Evolutionary conservation across 2,113 vertebrate species (phyloP).

Genomic region (Panthera uncia): DNA sequence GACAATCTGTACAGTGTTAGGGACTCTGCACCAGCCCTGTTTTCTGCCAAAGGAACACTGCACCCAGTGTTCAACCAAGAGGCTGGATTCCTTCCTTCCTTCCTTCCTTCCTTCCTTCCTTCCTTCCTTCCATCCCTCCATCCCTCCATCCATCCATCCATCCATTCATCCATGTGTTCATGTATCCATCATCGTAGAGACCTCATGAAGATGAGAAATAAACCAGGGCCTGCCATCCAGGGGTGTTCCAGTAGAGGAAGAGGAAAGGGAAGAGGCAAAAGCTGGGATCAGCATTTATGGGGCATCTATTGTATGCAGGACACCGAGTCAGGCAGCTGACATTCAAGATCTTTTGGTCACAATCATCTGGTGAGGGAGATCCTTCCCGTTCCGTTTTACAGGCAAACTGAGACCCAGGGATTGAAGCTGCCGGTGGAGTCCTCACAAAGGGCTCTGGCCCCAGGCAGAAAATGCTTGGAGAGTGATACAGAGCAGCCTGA

Average conservation of each 20-base stretch:
- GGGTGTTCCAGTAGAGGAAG: neutral
- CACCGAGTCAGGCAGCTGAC: neutral
- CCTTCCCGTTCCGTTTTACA: neutral
- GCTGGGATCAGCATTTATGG: neutral
- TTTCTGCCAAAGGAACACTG: neutral
- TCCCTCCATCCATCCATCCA: neutral
- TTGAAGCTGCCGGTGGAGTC: neutral
- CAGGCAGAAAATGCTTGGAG: neutral
- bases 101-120: neutral
- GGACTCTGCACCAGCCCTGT: neutral
- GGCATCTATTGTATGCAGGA: rapidly evolving
- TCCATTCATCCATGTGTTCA: rapidly evolving
- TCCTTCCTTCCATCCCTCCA: rapidly evolving
- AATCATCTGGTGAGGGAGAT: neutral
- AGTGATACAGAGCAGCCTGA: neutral
- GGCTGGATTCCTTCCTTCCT: neutral
- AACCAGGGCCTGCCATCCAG: neutral
- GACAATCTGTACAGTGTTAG: neutral
- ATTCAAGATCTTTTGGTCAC: rapidly evolving
- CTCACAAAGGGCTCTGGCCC: neutral
- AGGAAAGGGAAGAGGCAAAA: neutral
- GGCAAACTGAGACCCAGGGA: neutral
- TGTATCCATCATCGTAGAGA: rapidly evolving
- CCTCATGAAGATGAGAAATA: neutral
- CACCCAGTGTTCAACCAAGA: neutral